A percentile compares a stretch with the other conserved stretches of the same genome.
Conservation (phyloP, 2,113 vertebrate species). For the Cettia cetti region DNA sequence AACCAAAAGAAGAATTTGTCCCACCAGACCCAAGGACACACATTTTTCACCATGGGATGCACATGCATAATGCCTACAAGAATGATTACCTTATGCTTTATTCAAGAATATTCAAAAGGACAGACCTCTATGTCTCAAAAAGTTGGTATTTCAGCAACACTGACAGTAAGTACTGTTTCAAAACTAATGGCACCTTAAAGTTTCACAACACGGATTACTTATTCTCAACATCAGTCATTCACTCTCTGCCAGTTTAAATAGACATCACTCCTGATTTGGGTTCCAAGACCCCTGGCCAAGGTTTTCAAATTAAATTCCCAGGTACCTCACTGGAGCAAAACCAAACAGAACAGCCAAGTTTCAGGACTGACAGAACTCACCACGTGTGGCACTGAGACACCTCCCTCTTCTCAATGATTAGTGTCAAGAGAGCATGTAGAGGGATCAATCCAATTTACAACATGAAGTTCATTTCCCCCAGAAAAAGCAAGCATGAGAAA, state of each 20-base stretch:
- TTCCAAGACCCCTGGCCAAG: not conserved
- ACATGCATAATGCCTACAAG: slow-evolving; percentile 9
- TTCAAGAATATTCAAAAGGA: slow-evolving; percentile 40
- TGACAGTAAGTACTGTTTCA: not conserved
- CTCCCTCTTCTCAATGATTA: not conserved
- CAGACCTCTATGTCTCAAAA: not conserved
- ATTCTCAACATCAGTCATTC: not conserved
- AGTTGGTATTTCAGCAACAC: not conserved
- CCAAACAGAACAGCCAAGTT: not conserved
- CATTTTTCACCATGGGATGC: not conserved
- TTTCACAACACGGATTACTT: not conserved
- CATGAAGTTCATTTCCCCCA: not conserved
- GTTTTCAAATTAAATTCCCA: not conserved
- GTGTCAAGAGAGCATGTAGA: not conserved
- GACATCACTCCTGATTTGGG: not conserved
- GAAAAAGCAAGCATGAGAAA: not conserved
- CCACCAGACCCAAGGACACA: slow-evolving; percentile 1
- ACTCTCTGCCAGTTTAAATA: not conserved
- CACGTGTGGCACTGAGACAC: fast-evolving
- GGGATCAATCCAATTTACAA: not conserved
- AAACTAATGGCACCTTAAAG: not conserved
- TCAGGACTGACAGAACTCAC: not conserved
- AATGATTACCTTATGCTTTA: slow-evolving; percentile 18
- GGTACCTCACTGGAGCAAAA: not conserved
- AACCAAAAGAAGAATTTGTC: not conserved